Conservation (phyloP, 1,140 invertebrate genomes). For the Scaptomyza hsui region DNA sequence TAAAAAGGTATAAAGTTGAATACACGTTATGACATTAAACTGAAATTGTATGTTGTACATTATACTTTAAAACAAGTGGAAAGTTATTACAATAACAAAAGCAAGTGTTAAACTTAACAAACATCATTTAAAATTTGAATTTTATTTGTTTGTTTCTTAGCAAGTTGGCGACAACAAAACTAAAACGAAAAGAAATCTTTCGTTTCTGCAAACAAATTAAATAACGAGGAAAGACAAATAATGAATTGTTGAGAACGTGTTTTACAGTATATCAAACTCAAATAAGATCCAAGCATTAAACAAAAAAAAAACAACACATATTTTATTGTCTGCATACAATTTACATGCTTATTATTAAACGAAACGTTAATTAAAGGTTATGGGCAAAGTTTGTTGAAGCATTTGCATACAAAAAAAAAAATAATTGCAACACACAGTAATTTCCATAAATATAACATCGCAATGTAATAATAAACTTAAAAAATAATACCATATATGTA, state of each 20-base stretch:
- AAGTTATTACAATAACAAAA: slow-evolving; percentile 65
- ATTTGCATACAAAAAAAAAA: slow-evolving; percentile 45
- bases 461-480: slow-evolving; percentile 48
- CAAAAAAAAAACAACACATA: slow-evolving; percentile 45
- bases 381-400: slow-evolving; percentile 62
- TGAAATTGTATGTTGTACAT: slow-evolving; percentile 69
- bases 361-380: slow-evolving; percentile 62
- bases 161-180: slow-evolving; percentile 54
- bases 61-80: slow-evolving; percentile 67
- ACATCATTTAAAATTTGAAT: slow-evolving; percentile 66
- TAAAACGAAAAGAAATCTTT: slow-evolving; percentile 28
- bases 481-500: slow-evolving; percentile 47
- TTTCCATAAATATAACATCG: slow-evolving; percentile 57
- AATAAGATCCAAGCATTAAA: slow-evolving; percentile 48
- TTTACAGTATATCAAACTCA: slow-evolving; percentile 58
- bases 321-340: slow-evolving; percentile 68
- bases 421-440: slow-evolving; percentile 36
- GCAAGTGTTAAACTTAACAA: slow-evolving; percentile 50
- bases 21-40: slow-evolving; percentile 52
- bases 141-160: slow-evolving; percentile 65
- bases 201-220: slow-evolving; percentile 19
- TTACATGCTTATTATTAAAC: slow-evolving; percentile 54
- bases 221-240: slow-evolving; percentile 60
- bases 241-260: slow-evolving; percentile 69
- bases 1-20: slow-evolving; percentile 43